Evolutionary conservation across 1,140 invertebrate genomes (phyloP), one percentile per base, ranked within the genome.

Genomic region (Trichoplusia ni): DNA sequence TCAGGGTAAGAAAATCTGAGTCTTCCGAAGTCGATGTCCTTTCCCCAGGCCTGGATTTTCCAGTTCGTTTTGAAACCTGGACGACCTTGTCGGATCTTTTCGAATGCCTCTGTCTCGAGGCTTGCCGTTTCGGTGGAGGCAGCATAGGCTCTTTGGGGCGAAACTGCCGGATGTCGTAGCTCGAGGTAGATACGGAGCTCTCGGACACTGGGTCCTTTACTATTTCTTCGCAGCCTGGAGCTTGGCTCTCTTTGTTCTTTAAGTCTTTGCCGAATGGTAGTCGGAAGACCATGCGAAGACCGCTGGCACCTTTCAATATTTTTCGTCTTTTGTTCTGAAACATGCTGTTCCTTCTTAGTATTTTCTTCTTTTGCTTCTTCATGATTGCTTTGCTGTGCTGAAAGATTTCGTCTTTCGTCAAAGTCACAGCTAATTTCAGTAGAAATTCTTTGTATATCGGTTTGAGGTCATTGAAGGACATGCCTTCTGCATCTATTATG

Each of bases 391-490:
- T 97, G 59, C 95, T 96, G 75, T 96, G 93, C 79, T 97, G 95
- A 79, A 97, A 97, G 51, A 97, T 91, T 87, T 98, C 96, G 73
- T 97, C 97, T 86, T 97, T 96, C 13, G 96, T 97, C 13, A 98
- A 86, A 0, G 96, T 97, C 0, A 97, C 93, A 0, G 96, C 95
- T 49, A 97, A 89, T 90, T 97, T 97, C 35, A 97, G 82, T 18
- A 97, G 88, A 76, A 97, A 96, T 89, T 97, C 96, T 85, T 97
- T 96, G 81, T 98, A 97, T 31, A 97, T 95, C 2, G 97, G 96
- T 84, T 97, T 97, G 42, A 97, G 89, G 71, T 97, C 96, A 89
- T 97, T 97, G 87, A 97, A 98, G 14, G 95, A 97, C 96, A 98
- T 97, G 44, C 97, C 96, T 80, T 97, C 95, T 0, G 95, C 94